Evolutionary conservation across 2,113 vertebrate species (phyloP).

Genomic region (Scomber colias): DNA sequence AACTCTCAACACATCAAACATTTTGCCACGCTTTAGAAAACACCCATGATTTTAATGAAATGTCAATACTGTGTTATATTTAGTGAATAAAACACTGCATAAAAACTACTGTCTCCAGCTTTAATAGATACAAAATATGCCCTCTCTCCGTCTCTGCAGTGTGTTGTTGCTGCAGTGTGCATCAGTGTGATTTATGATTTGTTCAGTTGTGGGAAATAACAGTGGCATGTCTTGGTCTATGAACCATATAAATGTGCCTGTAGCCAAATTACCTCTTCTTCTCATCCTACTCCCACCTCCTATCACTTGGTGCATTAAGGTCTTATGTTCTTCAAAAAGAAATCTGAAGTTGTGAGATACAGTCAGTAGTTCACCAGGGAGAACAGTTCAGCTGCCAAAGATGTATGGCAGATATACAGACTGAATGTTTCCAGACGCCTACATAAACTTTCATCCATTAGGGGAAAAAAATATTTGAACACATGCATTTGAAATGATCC

Average conservation of each 20-base stretch:
- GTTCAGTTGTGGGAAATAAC: not conserved
- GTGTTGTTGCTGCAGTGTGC: constrained; percentile 9
- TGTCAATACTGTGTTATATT: not conserved
- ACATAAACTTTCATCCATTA: constrained; percentile 13
- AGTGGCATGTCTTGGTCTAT: not conserved
- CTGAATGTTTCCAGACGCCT: constrained; percentile 15
- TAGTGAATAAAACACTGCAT: constrained; percentile 3
- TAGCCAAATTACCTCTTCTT: not conserved
- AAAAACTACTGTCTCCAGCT: not conserved
- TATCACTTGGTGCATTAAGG: not conserved
- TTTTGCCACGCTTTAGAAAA: not conserved
- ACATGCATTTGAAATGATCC: constrained; percentile 12
- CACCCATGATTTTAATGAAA: too few species aligned
- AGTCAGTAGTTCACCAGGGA: not conserved
- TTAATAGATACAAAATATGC: not conserved
- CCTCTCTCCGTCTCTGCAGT: not conserved
- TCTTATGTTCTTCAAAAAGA: constrained; percentile 5
- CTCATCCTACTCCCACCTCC: not conserved
- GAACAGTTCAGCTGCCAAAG: not conserved
- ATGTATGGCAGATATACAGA: not conserved
- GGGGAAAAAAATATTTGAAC: not conserved
- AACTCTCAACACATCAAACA: not conserved
- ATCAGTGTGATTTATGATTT: constrained; percentile 26
- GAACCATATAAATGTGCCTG: not conserved
- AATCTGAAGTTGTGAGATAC: not conserved